These are phyloP conservation scores for Acronicta psi DNA, from an alignment of 2,888 invertebrate genomes.

Conservation along the genomic window DNA sequence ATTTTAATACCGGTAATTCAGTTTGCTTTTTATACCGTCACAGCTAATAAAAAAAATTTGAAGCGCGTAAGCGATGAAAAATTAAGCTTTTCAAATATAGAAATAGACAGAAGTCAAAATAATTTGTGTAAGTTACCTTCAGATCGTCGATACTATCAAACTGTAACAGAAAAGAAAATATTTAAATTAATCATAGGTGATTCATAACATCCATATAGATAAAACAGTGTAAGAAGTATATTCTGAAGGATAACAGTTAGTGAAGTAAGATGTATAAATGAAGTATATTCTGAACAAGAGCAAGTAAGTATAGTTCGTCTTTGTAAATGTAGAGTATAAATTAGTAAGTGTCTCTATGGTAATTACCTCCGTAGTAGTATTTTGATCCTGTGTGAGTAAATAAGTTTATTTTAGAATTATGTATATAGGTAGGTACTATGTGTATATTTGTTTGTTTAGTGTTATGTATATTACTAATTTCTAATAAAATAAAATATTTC, in stretches of 20 bases:
- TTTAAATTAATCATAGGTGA: neutral
- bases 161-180: conserved; percentile 42
- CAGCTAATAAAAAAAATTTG: too few relatives aligned
- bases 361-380: conserved; percentile 36
- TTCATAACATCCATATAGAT: too few relatives aligned
- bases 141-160: neutral
- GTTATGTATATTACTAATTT: neutral
- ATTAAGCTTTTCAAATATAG: neutral
- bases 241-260: too few relatives aligned
- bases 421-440: neutral
- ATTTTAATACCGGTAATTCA: too few relatives aligned
- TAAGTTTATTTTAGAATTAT: conserved; percentile 12
- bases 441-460: neutral
- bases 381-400: conserved; percentile 15
- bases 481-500: conserved; percentile 8
- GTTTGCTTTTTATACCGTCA: too few relatives aligned
- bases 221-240: too few relatives aligned
- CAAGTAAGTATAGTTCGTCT: conserved; percentile 40
- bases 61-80: too few relatives aligned
- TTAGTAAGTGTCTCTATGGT: neutral
- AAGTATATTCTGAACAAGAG: neutral
- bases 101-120: neutral
- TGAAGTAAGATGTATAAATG: too few relatives aligned
- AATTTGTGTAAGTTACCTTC: conserved; percentile 34
- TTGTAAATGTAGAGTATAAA: conserved; percentile 14